These are phyloP conservation scores for Solea solea DNA, from an alignment of 2,113 vertebrate species.

Conservation along the genomic window DNA sequence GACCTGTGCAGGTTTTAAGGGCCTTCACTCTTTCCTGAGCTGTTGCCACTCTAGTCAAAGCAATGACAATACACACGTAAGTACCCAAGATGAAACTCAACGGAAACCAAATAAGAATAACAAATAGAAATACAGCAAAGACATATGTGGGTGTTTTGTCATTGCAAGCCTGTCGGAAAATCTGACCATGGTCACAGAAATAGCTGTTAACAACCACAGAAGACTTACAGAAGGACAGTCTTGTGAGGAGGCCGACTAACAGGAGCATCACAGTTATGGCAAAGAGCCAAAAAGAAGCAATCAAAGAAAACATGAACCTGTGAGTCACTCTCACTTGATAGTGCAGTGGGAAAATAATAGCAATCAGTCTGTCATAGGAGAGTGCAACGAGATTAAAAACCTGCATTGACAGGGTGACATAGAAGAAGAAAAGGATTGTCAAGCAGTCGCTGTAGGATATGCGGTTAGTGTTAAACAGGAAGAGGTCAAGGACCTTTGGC, in stretches of 20 bases:
- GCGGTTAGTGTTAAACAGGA: no score
- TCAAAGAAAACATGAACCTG: slow-evolving; percentile 58
- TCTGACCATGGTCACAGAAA: slow-evolving; percentile 76
- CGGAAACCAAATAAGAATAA: slow-evolving; percentile 61
- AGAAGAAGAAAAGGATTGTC: no score
- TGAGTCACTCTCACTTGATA: slow-evolving; percentile 60
- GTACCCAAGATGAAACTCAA: slow-evolving; percentile 60
- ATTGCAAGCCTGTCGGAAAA: slow-evolving; percentile 75
- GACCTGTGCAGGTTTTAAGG: no score
- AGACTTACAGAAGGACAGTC: no score
- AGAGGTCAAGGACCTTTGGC: no score
- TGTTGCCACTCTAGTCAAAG: no score
- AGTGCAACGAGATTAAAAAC: slow-evolving; percentile 63
- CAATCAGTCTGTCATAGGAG: slow-evolving; percentile 11
- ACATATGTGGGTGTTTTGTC: slow-evolving; percentile 34
- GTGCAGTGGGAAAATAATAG: slow-evolving; percentile 75
- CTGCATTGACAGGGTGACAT: slow-evolving; percentile 50
- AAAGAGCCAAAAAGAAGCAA: neutral
- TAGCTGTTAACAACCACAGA: slow-evolving; percentile 69
- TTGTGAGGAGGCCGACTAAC: no score
- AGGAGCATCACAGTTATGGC: no score
- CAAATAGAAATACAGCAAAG: neutral
- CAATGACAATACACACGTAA: slow-evolving; percentile 24
- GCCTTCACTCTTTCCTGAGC: no score
- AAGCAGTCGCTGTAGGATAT: no score